A percentile compares a stretch with the other conserved stretches of the same genome.
These are phyloP conservation scores for Venusia cambrica DNA, from an alignment of 2,888 invertebrate genomes.

Conservation along the genomic window DNA sequence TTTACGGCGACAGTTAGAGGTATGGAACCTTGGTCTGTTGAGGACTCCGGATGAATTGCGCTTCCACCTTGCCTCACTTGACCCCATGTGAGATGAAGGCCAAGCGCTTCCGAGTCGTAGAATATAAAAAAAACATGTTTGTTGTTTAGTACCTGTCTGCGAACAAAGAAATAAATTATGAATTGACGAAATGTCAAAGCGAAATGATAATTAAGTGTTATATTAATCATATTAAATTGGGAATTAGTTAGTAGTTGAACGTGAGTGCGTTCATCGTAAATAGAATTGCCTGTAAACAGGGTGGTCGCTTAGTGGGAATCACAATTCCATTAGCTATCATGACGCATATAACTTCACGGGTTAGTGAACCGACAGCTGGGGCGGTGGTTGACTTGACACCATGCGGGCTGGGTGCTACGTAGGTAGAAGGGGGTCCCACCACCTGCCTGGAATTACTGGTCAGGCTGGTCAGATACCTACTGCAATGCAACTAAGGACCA, in stretches of 20 bases:
- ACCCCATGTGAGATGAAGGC: no score
- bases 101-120: no score
- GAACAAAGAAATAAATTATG: no score
- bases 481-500: no score
- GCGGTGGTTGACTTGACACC: constrained; percentile 31
- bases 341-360: constrained; percentile 46
- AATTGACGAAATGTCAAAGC: no score
- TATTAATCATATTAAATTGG: not conserved
- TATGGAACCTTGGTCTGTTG: no score
- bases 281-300: constrained; percentile 25
- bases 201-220: no score
- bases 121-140: no score
- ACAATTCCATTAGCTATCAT: constrained; percentile 44
- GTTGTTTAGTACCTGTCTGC: no score
- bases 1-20: no score
- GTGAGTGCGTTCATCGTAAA: constrained; percentile 10
- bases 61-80: no score
- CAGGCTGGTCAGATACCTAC: constrained; percentile 26
- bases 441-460: constrained; percentile 24
- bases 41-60: no score
- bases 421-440: constrained; percentile 32
- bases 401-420: constrained; percentile 43
- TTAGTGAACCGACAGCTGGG: constrained; percentile 65
- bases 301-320: constrained; percentile 32
- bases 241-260: constrained; percentile 2